Conservation (phyloP, 2,888 invertebrate species). For the Salticus scenicus region DNA sequence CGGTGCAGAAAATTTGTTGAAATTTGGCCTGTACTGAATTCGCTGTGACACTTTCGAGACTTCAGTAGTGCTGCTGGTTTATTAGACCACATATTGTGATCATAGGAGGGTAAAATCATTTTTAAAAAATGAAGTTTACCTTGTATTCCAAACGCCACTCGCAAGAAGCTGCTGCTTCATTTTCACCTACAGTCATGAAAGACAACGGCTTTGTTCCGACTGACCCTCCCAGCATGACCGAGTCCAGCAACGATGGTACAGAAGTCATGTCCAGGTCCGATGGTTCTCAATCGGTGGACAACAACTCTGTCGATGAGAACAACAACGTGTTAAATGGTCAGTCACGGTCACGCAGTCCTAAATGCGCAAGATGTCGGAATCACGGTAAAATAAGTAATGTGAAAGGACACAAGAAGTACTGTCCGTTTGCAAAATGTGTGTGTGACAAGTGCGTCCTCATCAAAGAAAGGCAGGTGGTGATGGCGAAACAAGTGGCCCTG, state of each 20-base stretch:
- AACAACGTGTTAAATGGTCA: neutral
- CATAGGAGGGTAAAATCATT: no score
- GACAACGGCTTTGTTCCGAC: no score
- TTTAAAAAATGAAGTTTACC: neutral
- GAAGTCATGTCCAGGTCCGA: no score
- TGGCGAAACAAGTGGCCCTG: conserved; percentile 63
- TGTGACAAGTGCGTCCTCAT: conserved; percentile 60
- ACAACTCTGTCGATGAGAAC: neutral
- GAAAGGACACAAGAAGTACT: conserved; percentile 85
- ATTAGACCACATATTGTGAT: no score
- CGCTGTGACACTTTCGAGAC: no score
- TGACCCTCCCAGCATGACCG: no score
- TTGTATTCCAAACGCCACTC: neutral
- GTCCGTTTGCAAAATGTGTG: conserved; percentile 27
- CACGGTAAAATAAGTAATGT: conserved; percentile 90
- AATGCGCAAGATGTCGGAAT: conserved; percentile 83
- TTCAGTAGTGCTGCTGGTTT: no score
- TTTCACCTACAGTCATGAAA: no score
- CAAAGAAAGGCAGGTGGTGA: conserved; percentile 54
- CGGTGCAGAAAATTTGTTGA: no score
- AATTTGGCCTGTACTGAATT: no score
- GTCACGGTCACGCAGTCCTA: conserved; percentile 78
- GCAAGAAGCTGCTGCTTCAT: no score
- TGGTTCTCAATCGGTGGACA: no score
- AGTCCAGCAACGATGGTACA: neutral